These are phyloP conservation scores for Conops quadrifasciatus DNA, from an alignment of 2,888 invertebrate species.

Conservation along the genomic window DNA sequence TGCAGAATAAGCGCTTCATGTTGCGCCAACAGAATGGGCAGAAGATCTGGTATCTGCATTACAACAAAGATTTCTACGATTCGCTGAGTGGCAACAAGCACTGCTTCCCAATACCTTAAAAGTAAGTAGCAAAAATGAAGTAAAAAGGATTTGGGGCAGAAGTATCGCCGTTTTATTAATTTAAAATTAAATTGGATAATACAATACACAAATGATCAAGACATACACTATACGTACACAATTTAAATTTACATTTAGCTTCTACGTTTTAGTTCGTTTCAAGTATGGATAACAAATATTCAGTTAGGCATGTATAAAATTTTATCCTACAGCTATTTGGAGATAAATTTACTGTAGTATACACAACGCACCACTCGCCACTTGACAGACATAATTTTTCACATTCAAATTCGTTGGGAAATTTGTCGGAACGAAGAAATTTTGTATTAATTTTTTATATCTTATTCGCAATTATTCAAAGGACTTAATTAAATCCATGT, in stretches of 20 bases:
- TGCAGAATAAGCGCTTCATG: constrained; percentile 28
- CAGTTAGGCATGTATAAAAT: constrained; percentile 8
- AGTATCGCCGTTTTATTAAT: constrained; percentile 20
- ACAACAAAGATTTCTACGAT: constrained; percentile 38
- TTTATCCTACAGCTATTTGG: neutral
- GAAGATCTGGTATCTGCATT: constrained; percentile 45
- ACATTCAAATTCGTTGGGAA: neutral
- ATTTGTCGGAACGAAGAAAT: no score
- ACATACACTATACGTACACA: neutral
- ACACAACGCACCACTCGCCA: neutral
- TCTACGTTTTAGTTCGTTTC: neutral
- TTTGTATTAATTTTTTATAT: no score
- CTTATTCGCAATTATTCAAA: no score
- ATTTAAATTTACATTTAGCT: neutral
- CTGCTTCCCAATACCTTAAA: neutral
- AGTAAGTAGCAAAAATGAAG: constrained; percentile 2
- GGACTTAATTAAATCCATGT: no score
- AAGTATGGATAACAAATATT: neutral
- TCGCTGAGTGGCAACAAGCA: constrained; percentile 12
- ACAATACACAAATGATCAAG: neutral
- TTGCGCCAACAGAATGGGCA: constrained; percentile 35
- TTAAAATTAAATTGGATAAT: neutral
- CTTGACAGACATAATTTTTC: neutral
- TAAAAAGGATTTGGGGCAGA: neutral
- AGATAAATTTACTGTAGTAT: neutral